Evolutionary conservation across 2,888 invertebrate genomes (phyloP).

Genomic region (Antitype chi): DNA sequence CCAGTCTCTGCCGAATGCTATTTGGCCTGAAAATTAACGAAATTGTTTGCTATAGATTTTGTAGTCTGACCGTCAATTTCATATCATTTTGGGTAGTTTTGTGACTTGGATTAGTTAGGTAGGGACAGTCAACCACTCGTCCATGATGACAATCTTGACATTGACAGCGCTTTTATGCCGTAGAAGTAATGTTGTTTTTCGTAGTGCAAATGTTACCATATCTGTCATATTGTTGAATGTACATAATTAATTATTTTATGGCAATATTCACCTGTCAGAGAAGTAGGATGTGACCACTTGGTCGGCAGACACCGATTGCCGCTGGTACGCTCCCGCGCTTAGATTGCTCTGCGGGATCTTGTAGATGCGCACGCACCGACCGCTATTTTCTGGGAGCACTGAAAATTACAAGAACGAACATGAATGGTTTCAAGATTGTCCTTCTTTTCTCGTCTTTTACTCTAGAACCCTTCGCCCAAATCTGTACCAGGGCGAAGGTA

Average conservation of each 20-base stretch:
- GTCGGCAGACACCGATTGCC: slow-evolving; percentile 87
- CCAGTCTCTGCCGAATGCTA: slow-evolving; percentile 85
- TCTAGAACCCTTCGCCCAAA: neutral
- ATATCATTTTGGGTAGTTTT: neutral
- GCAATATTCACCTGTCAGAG: slow-evolving; percentile 79
- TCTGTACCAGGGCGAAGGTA: neutral
- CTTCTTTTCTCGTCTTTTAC: neutral
- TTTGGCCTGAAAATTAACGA: slow-evolving; percentile 75
- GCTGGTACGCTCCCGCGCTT: slow-evolving; percentile 86
- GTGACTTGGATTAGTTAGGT: neutral
- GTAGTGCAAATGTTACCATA: neutral
- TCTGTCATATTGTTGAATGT: neutral
- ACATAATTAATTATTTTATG: too few relatives aligned
- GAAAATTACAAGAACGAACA: slow-evolving; percentile 27
- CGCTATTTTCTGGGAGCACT: slow-evolving; percentile 87
- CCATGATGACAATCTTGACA: neutral
- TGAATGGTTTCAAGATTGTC: neutral
- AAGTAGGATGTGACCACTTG: slow-evolving; percentile 87
- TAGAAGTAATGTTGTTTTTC: neutral
- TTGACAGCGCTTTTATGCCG: neutral
- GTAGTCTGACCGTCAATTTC: neutral
- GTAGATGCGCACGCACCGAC: slow-evolving; percentile 87
- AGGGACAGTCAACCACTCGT: neutral
- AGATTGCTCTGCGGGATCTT: slow-evolving; percentile 88
- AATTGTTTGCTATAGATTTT: neutral